A percentile compares a stretch with the other conserved stretches of the same genome.
Evolutionary conservation across 2,113 vertebrate species (phyloP).

Genomic region (Spermophilus dauricus): DNA sequence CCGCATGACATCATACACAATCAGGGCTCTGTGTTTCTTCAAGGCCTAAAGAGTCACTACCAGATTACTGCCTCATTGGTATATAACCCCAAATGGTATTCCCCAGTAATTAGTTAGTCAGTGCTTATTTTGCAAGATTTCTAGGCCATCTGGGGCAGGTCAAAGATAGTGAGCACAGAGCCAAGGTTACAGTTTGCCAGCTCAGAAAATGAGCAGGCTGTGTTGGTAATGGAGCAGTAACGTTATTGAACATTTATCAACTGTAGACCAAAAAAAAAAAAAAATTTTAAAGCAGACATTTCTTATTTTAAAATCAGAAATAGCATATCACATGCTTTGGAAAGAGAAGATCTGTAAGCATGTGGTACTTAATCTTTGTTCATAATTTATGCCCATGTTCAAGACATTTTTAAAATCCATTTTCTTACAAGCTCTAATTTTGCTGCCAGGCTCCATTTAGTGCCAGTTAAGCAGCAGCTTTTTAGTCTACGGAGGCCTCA

Average conservation of each 20-base stretch:
- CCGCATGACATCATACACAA: conserved; percentile 87
- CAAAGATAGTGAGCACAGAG: conserved; percentile 29
- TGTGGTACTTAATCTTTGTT: conserved; percentile 81
- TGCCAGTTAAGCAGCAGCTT: conserved; percentile 84
- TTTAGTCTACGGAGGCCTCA: conserved; percentile 64
- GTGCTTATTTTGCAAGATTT: conserved; percentile 65
- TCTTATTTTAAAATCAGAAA: conserved; percentile 68
- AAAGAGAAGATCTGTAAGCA: conserved; percentile 66
- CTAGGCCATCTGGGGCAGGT: conserved; percentile 24
- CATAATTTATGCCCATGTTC: conserved; percentile 74
- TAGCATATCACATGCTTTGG: conserved; percentile 60
- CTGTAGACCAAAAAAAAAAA: conserved; percentile 24
- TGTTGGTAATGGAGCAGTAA: neutral
- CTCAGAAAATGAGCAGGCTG: conserved; percentile 66
- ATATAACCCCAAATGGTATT: conserved; percentile 86
- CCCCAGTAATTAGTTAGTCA: conserved; percentile 61
- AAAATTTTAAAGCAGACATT: conserved; percentile 5
- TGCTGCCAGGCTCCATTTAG: conserved; percentile 68
- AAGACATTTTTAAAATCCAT: conserved; percentile 69
- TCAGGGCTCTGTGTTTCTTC: conserved; percentile 88
- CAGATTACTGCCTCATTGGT: conserved; percentile 87
- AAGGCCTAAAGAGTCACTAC: conserved; percentile 85
- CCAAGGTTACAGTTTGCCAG: conserved; percentile 28
- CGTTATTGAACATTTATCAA: conserved; percentile 66
- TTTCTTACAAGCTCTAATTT: conserved; percentile 77